phyloP scores from a whole-genome alignment of 2,797 vertebrate species.

The Dendrocincla tyrannina region DNA sequence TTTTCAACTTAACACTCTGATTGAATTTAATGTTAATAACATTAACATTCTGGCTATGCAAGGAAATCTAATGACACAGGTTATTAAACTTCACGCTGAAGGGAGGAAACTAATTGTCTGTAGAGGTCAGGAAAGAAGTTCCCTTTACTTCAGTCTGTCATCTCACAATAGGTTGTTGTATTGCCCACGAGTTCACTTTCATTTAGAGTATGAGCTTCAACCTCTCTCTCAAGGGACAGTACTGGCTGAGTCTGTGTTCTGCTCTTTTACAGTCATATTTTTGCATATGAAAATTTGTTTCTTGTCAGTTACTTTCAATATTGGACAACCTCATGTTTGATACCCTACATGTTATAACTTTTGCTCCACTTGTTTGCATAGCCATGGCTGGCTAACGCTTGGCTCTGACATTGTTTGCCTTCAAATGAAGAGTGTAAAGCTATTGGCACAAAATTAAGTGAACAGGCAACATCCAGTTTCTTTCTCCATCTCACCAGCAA shows the following conservation, averaged over 20 bases:
- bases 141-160: background rate
- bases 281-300: background rate
- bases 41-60: slow-evolving; percentile 5
- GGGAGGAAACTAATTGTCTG: slow-evolving; percentile 38
- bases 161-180: background rate
- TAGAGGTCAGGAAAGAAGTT: slow-evolving; percentile 39
- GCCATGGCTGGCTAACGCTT: background rate
- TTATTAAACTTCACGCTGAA: slow-evolving; percentile 46
- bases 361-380: background rate
- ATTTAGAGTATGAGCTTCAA: background rate
- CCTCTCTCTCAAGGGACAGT: background rate
- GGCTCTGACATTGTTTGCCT: background rate
- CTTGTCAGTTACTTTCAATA: background rate
- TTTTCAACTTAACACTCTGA: background rate
- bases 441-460: background rate
- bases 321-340: background rate
- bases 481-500: background rate
- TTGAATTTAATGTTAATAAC: slow-evolving; percentile 41
- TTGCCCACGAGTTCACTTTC: background rate
- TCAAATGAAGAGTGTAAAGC: background rate
- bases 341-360: background rate
- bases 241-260: background rate
- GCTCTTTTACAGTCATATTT: background rate
- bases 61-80: slow-evolving; percentile 17
- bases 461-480: background rate